These are phyloP conservation scores for Pteronura brasiliensis DNA, from an alignment of 2,113 vertebrate species.

Conservation along the genomic window DNA sequence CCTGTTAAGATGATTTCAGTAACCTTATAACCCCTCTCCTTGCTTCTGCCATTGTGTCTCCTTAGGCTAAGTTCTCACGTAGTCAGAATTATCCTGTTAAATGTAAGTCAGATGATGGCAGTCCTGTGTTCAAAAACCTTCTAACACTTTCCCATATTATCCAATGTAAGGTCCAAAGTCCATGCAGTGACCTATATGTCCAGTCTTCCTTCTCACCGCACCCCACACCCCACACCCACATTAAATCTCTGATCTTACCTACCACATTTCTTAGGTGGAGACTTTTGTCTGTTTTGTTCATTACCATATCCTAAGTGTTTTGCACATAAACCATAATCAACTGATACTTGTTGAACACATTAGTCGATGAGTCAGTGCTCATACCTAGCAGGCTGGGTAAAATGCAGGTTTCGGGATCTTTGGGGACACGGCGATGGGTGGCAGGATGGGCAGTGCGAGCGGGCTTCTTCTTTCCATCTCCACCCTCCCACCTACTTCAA, in stretches of 20 bases:
- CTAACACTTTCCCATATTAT: not conserved
- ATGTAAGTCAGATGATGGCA: not conserved
- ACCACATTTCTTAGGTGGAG: not conserved
- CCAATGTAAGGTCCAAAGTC: not conserved
- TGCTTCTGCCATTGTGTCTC: not conserved
- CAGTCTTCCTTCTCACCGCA: not conserved
- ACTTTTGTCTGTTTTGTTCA: not conserved
- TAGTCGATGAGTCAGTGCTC: not conserved
- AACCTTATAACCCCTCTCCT: not conserved
- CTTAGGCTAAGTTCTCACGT: not conserved
- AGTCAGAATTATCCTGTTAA: not conserved
- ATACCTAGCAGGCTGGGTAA: not conserved
- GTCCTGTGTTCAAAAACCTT: not conserved
- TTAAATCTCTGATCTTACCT: not conserved
- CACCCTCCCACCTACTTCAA: not conserved
- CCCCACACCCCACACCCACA: not conserved
- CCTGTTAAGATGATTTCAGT: not conserved
- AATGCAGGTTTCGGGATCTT: not conserved
- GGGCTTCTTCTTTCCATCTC: not conserved
- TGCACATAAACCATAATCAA: not conserved
- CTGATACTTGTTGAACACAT: not conserved
- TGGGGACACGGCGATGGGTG: not conserved
- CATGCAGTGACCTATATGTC: not conserved
- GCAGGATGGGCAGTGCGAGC: not conserved
- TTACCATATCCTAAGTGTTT: not conserved